phyloP scores from a whole-genome alignment of 64 coral and sea anemone genomes.

The Trachythela sp. region DNA sequence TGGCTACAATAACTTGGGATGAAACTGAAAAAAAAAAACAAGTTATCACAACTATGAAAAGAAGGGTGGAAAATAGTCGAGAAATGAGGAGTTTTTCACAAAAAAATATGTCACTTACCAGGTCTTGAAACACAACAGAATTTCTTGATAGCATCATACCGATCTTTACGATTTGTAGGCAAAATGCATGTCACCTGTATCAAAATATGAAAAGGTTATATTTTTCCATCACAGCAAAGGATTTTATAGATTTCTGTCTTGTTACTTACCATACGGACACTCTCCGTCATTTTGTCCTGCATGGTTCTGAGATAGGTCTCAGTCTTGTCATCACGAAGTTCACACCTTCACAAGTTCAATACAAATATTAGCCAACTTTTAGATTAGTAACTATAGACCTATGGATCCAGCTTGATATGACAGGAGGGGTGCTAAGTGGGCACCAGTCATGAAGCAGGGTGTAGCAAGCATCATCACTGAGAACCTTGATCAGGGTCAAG shows the following conservation, averaged over 20 bases:
- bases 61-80: not conserved
- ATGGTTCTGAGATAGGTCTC: not conserved
- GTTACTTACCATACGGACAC: not conserved
- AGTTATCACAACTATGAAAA: not conserved
- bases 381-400: too few relatives aligned
- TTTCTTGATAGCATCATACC: slow-evolving; percentile 98
- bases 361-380: too few relatives aligned
- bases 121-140: slow-evolving; percentile 75
- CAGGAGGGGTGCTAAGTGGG: too few relatives aligned
- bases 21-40: slow-evolving; percentile 54
- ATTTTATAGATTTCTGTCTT: not conserved
- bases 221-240: not conserved
- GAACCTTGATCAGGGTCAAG: too few relatives aligned
- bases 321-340: not conserved
- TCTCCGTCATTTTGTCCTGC: not conserved
- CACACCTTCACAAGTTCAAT: not conserved
- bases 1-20: slow-evolving; percentile 73
- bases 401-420: too few relatives aligned
- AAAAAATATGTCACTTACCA: slow-evolving; percentile 41
- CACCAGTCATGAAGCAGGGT: too few relatives aligned
- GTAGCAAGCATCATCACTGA: too few relatives aligned
- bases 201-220: not conserved
- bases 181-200: slow-evolving; percentile 66
- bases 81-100: too few relatives aligned
- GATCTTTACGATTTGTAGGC: slow-evolving; percentile 77